Evolutionary conservation across 2,113 vertebrate genomes (phyloP), one percentile per base, ranked within the genome.

Genomic region (Oriolus oriolus): DNA sequence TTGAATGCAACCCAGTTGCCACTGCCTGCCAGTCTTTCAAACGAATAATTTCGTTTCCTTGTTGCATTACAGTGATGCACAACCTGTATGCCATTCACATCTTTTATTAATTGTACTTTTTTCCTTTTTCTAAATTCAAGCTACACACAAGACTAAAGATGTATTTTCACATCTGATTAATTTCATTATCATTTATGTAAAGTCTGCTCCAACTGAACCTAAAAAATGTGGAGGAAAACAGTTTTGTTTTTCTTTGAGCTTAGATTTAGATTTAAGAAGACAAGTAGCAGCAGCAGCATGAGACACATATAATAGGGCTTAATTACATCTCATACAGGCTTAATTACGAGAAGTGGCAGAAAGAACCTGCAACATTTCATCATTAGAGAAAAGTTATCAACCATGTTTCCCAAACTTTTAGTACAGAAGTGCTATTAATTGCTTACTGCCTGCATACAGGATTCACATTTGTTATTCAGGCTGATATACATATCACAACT

Each of bases 261-360:
- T 69, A 68, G 54, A 89, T 77, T 87, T 91, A 89, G 80, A 94
- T 94, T 85, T 83, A 91, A 91, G 78, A 74, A 2, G 87, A 91
- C 92, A 86, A 93, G 81, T 26, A 87, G 77, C 75, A 92, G 65
- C 87, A 92, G 88, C 79, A 92, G 68, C 6, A 22, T 14, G 44
- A 95, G 86, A 95, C 73, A 87, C 77, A 66, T 47, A 85, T 54
- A 96, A 87, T 80, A 80, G 59, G 42, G 26, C 52, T 86, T 95
- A 96, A 95, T 94, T 95, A 93, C 56, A 63, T 92, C 86, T 90
- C 52, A 53, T 54, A 65, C 66, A 93, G 66, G 54, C 83, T 86
- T 96, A 95, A 95, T 96, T 94, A 95, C 13, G 2, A 54, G 87
- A 94, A 80, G 84, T 93, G 84, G 81, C 79, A 97, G 90, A 89